phyloP scores from a whole-genome alignment of 37 sponge, comb jelly and placozoan species.

The Crambe crambe region DNA sequence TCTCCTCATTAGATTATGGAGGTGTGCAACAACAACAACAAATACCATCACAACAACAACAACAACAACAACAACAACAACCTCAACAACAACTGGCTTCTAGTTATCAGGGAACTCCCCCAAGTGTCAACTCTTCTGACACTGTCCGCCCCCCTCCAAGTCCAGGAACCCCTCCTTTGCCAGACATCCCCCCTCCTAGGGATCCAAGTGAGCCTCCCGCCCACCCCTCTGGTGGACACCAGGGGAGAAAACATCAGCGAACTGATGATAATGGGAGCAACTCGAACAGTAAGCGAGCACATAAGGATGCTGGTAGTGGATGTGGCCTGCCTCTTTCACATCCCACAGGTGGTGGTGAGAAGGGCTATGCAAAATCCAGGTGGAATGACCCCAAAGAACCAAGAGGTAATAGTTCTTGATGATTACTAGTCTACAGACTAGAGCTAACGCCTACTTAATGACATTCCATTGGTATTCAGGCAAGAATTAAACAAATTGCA shows the following conservation, averaged over 20 bases:
- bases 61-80: too few species aligned
- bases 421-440: too few species aligned
- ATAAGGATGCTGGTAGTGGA: not conserved
- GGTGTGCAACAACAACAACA: not conserved
- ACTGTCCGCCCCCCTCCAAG: not conserved
- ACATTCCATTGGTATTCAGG: too few species aligned
- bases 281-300: not conserved
- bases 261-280: not conserved
- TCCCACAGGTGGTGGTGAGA: not conserved
- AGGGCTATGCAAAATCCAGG: not conserved
- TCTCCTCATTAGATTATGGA: not conserved
- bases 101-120: not conserved
- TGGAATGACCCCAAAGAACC: not conserved
- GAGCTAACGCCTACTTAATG: too few species aligned
- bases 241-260: not conserved
- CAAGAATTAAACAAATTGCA: too few species aligned
- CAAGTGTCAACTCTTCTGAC: not conserved
- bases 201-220: not conserved
- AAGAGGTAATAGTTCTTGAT: too few species aligned
- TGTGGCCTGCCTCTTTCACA: not conserved
- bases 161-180: constrained; percentile 22
- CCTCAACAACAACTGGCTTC: not conserved
- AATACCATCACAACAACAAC: too few species aligned
- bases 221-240: not conserved
- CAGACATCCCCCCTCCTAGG: not conserved